Evolutionary conservation across 2,113 vertebrate species (phyloP), one percentile per base, ranked within the genome.

Genomic region (Ceuthmochares aereus): DNA sequence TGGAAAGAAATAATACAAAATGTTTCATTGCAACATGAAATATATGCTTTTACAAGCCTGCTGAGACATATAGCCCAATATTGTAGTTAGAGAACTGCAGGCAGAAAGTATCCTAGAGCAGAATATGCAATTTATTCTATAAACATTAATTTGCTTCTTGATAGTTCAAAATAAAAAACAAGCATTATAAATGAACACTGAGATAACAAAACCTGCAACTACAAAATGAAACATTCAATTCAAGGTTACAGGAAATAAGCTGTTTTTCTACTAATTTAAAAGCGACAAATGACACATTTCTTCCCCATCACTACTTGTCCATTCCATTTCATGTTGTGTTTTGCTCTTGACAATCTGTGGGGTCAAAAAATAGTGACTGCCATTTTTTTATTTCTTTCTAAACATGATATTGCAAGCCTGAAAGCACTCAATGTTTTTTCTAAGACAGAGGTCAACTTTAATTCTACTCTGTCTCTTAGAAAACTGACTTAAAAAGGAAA

Each of bases 391-490:
- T 86, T 67, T 81, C 66, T 72, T 95, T 84, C 78, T 90, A 87
- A 96, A 77, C 49, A 89, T 45, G 55, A 74, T 91, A 95, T 52
- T 75, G 49, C 73, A 84, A 93, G 94, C 88, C 92, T 87, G 76
- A 90, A 90, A 92, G 86, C 69, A 88, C 78, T 95, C 86, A 84
- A 62, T 19, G 40, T 40, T 75, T 89, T 90, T 68, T 73, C 82
- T 55, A 73, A 89, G 90, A 14, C 79, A 95, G 82, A 93, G 93
- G 93, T 96, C 96, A 94, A 92, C 80, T 94, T 95, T 82, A 95
- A 96, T 93, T 94, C 90, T 92, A 84, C 63, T 45, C 54, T 87
- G 60, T 69, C 85, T 93, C 86, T 94, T 93, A 93, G 88, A 93
- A 96, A 93, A 89, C 15, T 64, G 69, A 90, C 69, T 93, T 81